phyloP scores from a whole-genome alignment of 2,797 vertebrate species.

The Clarias pachynema region DNA sequence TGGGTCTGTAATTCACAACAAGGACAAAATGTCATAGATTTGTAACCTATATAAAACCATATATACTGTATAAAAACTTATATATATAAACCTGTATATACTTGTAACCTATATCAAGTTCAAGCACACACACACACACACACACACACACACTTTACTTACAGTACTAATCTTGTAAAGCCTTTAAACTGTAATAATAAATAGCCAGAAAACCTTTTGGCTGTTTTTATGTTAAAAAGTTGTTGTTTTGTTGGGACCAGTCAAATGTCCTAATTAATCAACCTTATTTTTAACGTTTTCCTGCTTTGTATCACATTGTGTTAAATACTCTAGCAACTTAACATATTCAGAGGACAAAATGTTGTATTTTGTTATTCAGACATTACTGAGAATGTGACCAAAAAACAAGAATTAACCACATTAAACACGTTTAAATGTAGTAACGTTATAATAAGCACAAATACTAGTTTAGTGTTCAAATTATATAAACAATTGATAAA shows the following conservation, averaged over 20 bases:
- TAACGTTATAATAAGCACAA: neutral
- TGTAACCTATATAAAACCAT: neutral
- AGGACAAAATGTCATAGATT: neutral
- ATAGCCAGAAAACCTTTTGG: neutral
- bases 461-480: neutral
- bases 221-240: neutral
- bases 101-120: neutral
- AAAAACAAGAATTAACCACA: neutral
- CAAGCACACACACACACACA: neutral
- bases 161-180: neutral
- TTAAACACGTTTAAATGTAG: neutral
- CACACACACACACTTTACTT: neutral
- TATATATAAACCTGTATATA: too few relatives aligned
- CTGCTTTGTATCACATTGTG: neutral
- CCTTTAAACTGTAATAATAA: neutral
- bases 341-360: neutral
- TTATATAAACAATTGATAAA: neutral
- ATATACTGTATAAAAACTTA: too few relatives aligned
- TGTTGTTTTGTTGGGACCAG: too few relatives aligned
- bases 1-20: neutral
- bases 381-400: neutral
- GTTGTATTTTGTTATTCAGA: neutral
- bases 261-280: too few relatives aligned
- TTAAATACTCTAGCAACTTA: neutral
- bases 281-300: neutral